Conservation (phyloP, 2,888 invertebrate genomes). For the Tryphoninae sp. region DNA sequence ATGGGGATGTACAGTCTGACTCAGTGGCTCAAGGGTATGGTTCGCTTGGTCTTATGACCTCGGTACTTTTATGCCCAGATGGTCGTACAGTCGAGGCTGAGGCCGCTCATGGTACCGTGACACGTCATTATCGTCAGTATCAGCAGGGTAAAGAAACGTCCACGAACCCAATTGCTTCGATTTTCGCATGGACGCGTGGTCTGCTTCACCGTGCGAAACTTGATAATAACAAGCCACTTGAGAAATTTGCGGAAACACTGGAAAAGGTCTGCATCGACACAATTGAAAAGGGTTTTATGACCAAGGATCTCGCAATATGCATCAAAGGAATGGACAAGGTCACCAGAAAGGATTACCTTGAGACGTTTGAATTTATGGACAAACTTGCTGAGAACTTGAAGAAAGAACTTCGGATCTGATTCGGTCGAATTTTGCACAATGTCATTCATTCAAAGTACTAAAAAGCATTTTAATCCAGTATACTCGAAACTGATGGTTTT, state of each 20-base stretch:
- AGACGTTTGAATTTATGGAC: conserved; percentile 98
- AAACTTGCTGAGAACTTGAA: conserved; percentile 95
- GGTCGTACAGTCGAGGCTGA: conserved; percentile 99
- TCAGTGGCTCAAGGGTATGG: conserved; percentile 98
- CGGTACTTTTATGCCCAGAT: conserved; percentile 97
- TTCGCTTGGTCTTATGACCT: conserved; percentile 98
- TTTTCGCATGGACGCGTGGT: conserved; percentile 99
- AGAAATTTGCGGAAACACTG: conserved; percentile 91
- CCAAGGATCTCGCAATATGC: conserved; percentile 99
- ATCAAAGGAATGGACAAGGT: conserved; percentile 95
- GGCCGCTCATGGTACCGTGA: conserved; percentile 99
- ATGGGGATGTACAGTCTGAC: conserved; percentile 99
- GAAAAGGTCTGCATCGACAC: conserved; percentile 97
- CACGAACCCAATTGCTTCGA: conserved; percentile 99
- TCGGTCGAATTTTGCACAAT: background rate
- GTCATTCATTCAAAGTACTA: conserved; percentile 50
- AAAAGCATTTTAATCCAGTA: conserved; percentile 25
- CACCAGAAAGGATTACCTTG: conserved; percentile 92
- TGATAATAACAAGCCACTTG: conserved; percentile 90
- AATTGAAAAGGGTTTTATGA: conserved; percentile 97
- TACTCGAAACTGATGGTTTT: conserved; percentile 7
- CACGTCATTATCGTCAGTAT: conserved; percentile 94
- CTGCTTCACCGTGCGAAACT: conserved; percentile 96
- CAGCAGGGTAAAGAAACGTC: conserved; percentile 98
- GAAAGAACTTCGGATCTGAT: conserved; percentile 83